These are phyloP conservation scores for Ciconia nigra DNA, from an alignment of 2,797 vertebrate genomes.

Conservation along the genomic window DNA sequence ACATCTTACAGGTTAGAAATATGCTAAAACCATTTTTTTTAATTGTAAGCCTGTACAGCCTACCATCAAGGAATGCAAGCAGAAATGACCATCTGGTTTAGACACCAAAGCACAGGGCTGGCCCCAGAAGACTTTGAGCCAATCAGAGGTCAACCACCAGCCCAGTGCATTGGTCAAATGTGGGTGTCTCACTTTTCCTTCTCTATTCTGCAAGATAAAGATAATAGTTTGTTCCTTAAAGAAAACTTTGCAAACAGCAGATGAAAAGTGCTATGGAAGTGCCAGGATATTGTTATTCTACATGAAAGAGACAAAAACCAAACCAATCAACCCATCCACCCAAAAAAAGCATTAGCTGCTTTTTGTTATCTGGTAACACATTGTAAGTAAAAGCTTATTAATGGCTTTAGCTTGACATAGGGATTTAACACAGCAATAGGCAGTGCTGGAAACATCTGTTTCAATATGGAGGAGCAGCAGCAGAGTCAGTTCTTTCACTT, in stretches of 20 bases:
- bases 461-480: background rate
- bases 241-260: background rate
- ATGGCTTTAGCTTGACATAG: background rate
- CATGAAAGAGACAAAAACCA: background rate
- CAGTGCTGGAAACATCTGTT: background rate
- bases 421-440: background rate
- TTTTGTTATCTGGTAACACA: background rate
- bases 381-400: background rate
- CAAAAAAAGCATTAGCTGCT: background rate
- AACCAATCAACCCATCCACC: background rate
- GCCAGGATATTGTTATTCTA: background rate
- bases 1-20: background rate
- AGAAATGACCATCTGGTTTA: background rate
- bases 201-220: background rate
- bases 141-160: background rate
- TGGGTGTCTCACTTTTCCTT: background rate
- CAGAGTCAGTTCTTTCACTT: background rate
- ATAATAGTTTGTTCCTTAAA: background rate
- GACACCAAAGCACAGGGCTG: background rate
- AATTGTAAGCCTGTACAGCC: background rate
- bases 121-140: background rate
- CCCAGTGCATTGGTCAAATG: background rate
- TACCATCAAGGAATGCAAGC: background rate
- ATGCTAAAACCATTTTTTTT: background rate
- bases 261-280: background rate